Conservation (phyloP, 2,113 vertebrate genomes). For the Phylloscopus trochiloides region DNA sequence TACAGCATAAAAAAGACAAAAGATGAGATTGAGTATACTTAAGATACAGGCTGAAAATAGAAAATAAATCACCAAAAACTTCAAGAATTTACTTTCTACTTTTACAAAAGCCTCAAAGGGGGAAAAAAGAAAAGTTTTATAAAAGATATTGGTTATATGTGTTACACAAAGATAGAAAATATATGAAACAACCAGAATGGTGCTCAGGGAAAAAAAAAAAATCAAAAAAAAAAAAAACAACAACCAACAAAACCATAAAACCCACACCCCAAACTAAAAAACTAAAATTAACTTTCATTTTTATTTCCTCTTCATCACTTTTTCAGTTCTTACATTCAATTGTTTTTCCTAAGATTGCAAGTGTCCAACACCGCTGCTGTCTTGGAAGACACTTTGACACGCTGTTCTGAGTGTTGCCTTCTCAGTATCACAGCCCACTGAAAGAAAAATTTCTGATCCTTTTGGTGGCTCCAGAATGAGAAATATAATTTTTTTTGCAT, state of each 20-base stretch:
- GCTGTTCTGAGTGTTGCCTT: neutral
- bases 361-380: neutral
- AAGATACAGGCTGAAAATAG: neutral
- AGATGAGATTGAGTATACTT: neutral
- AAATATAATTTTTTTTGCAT: neutral
- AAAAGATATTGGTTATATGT: neutral
- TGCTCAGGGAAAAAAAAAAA: neutral
- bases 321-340: neutral
- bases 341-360: neutral
- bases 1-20: conserved; percentile 5
- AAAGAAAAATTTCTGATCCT: neutral
- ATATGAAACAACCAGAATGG: neutral
- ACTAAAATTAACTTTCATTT: neutral
- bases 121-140: neutral
- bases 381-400: neutral
- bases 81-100: neutral
- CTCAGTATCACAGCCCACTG: neutral
- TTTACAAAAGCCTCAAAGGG: neutral
- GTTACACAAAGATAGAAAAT: neutral
- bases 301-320: neutral
- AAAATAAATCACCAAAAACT: neutral
- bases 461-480: neutral
- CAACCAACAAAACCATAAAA: no score
- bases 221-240: no score
- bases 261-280: no score